phyloP scores from a whole-genome alignment of 92 coral and sea anemone genomes.

The Palythoa caribaeorum region DNA sequence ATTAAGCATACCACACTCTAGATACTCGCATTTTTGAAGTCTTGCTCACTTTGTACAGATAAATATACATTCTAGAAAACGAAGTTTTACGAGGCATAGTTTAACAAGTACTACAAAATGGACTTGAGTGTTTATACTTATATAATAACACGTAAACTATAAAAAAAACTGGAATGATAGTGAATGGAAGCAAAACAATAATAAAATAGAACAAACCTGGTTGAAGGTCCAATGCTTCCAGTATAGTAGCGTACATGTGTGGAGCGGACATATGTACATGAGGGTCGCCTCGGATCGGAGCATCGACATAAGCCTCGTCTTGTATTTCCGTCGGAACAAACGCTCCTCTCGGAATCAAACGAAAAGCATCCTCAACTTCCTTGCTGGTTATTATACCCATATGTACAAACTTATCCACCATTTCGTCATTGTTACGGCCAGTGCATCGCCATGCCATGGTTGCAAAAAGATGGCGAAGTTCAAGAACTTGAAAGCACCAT shows the following conservation, averaged over 20 bases:
- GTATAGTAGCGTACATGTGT: slow-evolving; percentile 96
- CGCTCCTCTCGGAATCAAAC: slow-evolving; percentile 93
- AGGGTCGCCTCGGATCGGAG: slow-evolving; percentile 92
- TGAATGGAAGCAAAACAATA: not conserved
- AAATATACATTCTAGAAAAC: too few species aligned
- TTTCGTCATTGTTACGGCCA: slow-evolving; percentile 92
- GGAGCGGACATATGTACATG: slow-evolving; percentile 99
- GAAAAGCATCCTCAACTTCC: slow-evolving; percentile 94
- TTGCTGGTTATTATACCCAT: slow-evolving; percentile 81
- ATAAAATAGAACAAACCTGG: slow-evolving; percentile 72
- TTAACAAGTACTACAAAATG: not conserved
- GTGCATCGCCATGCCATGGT: slow-evolving; percentile 93
- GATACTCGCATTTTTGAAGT: too few species aligned
- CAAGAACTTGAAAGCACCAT: slow-evolving; percentile 25
- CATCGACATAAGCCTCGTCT: slow-evolving; percentile 92
- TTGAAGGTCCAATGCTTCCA: slow-evolving; percentile 92
- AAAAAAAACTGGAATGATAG: not conserved
- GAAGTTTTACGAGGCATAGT: not conserved
- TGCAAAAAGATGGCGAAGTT: not conserved
- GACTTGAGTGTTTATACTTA: not conserved
- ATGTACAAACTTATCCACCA: slow-evolving; percentile 94
- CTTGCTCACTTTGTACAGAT: too few species aligned
- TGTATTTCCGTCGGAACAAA: slow-evolving; percentile 87
- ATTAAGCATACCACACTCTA: too few species aligned
- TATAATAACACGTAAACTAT: not conserved